A percentile compares a stretch with the other conserved stretches of the same genome.
These are phyloP conservation scores for Thamnaconus septentrionalis DNA, from an alignment of 2,113 vertebrate genomes.

Conservation along the genomic window DNA sequence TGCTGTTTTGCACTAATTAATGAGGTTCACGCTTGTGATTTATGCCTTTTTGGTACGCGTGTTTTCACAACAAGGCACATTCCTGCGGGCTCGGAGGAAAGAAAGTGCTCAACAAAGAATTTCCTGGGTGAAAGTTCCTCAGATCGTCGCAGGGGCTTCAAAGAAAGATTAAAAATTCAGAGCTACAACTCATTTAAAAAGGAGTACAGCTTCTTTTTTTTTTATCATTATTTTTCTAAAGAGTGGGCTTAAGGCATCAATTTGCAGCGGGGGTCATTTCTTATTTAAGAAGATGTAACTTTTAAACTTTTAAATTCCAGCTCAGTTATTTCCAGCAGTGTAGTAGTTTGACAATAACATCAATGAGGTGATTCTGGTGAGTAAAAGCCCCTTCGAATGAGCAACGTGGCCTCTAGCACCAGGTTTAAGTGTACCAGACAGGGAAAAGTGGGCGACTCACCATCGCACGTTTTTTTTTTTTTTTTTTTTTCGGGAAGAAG, in stretches of 20 bases:
- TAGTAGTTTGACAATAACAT: too few relatives aligned
- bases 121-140: constrained; percentile 9
- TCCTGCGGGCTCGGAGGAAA: constrained; percentile 3
- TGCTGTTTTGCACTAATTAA: constrained; percentile 29
- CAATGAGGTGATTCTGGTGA: too few relatives aligned
- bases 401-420: too few relatives aligned
- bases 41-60: constrained; percentile 5
- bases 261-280: neutral
- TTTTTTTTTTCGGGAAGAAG: too few relatives aligned
- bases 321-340: too few relatives aligned
- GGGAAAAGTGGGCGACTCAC: too few relatives aligned
- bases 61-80: constrained; percentile 12
- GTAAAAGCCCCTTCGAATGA: too few relatives aligned
- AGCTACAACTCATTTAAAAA: too few relatives aligned
- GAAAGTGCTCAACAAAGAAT: neutral
- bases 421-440: too few relatives aligned
- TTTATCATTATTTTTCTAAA: neutral
- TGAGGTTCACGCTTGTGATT: neutral
- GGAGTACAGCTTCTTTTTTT: too few relatives aligned
- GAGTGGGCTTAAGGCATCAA: neutral
- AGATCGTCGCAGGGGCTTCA: neutral
- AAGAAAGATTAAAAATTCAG: neutral
- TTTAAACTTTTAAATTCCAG: too few relatives aligned
- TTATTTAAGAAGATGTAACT: constrained; percentile 2
- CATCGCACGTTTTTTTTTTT: too few relatives aligned